Percentiles rank a stretch among this genome's conserved stretches.
These are phyloP conservation scores for Thalassophryne amazonica DNA, from an alignment of 2,797 vertebrate species.

Conservation along the genomic window DNA sequence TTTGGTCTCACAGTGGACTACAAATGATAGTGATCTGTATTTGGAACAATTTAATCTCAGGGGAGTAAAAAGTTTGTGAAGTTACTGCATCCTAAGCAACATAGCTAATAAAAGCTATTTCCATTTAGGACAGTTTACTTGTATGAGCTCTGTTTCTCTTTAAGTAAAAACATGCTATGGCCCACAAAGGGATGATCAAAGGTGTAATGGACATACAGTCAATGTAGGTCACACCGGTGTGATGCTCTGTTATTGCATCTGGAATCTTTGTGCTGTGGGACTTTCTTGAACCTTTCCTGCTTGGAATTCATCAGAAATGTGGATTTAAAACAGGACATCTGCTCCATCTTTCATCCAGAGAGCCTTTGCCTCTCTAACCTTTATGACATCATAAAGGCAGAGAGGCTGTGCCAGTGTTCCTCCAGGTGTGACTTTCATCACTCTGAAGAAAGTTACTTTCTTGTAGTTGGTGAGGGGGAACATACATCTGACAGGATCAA, in stretches of 20 bases:
- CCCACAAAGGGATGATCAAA: conserved; percentile 13
- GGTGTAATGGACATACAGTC: conserved; percentile 12
- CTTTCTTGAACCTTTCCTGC: neutral
- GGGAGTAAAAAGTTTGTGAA: too few species aligned
- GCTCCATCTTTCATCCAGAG: conserved; percentile 8
- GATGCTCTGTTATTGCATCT: conserved; percentile 1
- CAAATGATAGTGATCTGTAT: too few species aligned
- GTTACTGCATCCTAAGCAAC: too few species aligned
- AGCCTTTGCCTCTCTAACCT: conserved; percentile 19
- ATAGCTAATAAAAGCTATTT: too few species aligned
- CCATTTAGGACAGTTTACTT: too few species aligned
- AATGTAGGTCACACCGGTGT: conserved; percentile 5
- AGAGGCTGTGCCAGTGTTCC: conserved; percentile 42
- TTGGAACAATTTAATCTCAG: too few species aligned
- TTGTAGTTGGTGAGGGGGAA: too few species aligned
- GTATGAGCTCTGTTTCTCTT: too few species aligned
- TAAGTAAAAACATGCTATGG: neutral
- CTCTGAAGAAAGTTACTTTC: too few species aligned
- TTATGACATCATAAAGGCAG: conserved; percentile 43
- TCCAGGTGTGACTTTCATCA: too few species aligned
- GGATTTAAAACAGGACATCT: conserved; percentile 32
- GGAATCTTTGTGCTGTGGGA: neutral
- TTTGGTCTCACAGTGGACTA: too few species aligned
- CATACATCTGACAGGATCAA: too few species aligned
- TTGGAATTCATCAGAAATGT: conserved; percentile 22